These are phyloP conservation scores for Xyrichtys novacula DNA, from an alignment of 2,797 vertebrate genomes.

Conservation along the genomic window DNA sequence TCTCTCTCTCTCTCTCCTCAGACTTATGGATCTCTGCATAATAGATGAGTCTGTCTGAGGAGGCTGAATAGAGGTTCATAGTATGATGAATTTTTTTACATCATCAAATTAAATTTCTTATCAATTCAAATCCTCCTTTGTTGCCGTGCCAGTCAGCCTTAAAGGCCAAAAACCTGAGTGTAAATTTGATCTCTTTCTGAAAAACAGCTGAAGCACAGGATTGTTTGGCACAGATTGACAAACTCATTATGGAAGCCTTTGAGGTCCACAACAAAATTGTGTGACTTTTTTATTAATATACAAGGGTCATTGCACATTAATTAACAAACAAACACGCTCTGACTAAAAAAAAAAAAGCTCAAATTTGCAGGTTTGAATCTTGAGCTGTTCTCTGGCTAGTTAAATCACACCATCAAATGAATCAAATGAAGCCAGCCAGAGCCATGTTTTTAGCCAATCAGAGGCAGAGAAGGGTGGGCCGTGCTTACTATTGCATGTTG, in stretches of 20 bases:
- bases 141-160: slow-evolving; percentile 31
- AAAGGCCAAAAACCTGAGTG: slow-evolving; percentile 40
- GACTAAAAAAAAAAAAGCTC: not conserved
- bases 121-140: slow-evolving; percentile 55
- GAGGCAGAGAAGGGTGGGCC: no score
- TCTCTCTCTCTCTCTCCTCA: slow-evolving; percentile 31
- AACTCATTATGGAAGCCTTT: slow-evolving; percentile 35
- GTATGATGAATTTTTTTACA: slow-evolving; percentile 75
- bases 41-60: slow-evolving; percentile 77
- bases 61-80: slow-evolving; percentile 68
- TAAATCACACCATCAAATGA: no score
- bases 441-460: no score
- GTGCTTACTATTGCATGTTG: no score
- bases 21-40: slow-evolving; percentile 74
- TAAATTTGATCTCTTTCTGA: slow-evolving; percentile 31
- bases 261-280: not conserved
- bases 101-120: slow-evolving; percentile 79
- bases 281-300: slow-evolving; percentile 6
- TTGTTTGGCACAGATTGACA: slow-evolving; percentile 28
- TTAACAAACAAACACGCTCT: slow-evolving; percentile 24
- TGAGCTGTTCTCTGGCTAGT: not conserved
- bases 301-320: slow-evolving; percentile 15
- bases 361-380: not conserved
- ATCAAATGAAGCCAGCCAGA: no score
- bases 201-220: not conserved